A percentile compares a stretch with the other conserved stretches of the same genome.
These are phyloP conservation scores for Wasmannia auropunctata DNA, from an alignment of 1,140 invertebrate genomes.

Conservation along the genomic window DNA sequence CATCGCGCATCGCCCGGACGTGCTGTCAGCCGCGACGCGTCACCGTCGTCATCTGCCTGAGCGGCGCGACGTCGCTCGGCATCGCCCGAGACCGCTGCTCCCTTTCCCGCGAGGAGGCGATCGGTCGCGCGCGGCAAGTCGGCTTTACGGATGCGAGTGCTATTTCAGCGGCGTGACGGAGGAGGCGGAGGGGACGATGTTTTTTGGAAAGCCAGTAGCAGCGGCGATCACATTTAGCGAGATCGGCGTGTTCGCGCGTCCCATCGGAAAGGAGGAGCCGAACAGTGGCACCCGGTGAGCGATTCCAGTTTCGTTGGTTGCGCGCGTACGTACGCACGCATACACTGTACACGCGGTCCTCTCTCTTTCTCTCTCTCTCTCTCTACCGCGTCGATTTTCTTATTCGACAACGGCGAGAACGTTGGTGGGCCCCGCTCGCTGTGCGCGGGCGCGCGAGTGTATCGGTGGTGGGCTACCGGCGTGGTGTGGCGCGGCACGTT, in stretches of 20 bases:
- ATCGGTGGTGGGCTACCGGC: slow-evolving; percentile 3
- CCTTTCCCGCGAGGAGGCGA: slow-evolving; percentile 66
- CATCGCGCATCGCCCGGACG: slow-evolving; percentile 13
- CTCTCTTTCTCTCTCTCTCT: background rate
- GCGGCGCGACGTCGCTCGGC: slow-evolving; percentile 48
- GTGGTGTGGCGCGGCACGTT: slow-evolving; percentile 59
- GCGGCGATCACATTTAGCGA: slow-evolving; percentile 74
- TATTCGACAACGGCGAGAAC: background rate
- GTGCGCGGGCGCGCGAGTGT: background rate
- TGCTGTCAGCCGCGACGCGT: slow-evolving; percentile 20
- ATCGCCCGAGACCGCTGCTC: slow-evolving; percentile 68
- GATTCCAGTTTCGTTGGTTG: background rate
- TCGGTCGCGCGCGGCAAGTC: slow-evolving; percentile 35
- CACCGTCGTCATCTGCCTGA: slow-evolving; percentile 1
- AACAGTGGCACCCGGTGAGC: background rate
- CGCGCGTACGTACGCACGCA: slow-evolving; percentile 22
- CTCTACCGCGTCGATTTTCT: background rate
- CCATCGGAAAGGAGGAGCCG: slow-evolving; percentile 72
- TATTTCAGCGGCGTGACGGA: slow-evolving; percentile 53
- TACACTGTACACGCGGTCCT: background rate
- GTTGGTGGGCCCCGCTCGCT: background rate
- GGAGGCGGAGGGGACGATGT: slow-evolving; percentile 71
- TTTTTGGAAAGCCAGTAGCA: slow-evolving; percentile 80
- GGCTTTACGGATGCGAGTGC: slow-evolving; percentile 15
- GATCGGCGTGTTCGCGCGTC: slow-evolving; percentile 76